These are phyloP conservation scores for Perizoma affinitatum DNA, from an alignment of 2,888 invertebrate genomes.

Conservation along the genomic window DNA sequence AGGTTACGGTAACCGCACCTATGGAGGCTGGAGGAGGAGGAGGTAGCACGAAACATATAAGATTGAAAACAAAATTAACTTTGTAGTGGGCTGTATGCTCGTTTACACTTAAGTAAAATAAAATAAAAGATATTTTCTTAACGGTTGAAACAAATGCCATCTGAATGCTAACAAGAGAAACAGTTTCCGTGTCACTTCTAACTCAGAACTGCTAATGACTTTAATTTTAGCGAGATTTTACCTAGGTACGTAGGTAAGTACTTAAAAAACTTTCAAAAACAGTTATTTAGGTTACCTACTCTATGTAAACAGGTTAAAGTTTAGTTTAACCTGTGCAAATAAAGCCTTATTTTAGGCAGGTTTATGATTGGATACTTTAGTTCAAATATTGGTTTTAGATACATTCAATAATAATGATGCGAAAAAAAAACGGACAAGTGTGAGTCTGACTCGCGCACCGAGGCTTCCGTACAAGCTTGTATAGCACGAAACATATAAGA, in stretches of 20 bases:
- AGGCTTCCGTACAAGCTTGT: too few relatives aligned
- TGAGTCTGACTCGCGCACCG: too few relatives aligned
- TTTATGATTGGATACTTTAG: constrained; percentile 1
- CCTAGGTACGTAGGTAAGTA: neutral
- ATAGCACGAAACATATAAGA: too few relatives aligned
- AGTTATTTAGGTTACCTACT: constrained; percentile 10
- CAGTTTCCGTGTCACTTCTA: constrained; percentile 18
- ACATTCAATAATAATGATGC: neutral
- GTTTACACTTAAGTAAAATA: too few relatives aligned
- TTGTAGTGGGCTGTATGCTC: too few relatives aligned
- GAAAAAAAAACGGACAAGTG: neutral
- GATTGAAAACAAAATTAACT: too few relatives aligned
- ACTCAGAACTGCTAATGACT: constrained; percentile 15
- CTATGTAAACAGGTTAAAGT: constrained; percentile 3
- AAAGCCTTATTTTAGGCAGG: constrained; percentile 7
- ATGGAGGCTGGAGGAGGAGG: too few relatives aligned
- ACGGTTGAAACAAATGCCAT: constrained; percentile 12
- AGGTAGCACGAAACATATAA: too few relatives aligned
- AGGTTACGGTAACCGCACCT: too few relatives aligned
- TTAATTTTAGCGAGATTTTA: constrained; percentile 22
- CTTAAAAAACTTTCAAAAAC: constrained; percentile 17
- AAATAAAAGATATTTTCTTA: too few relatives aligned
- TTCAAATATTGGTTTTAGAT: constrained; percentile 1
- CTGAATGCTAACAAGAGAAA: constrained; percentile 18
- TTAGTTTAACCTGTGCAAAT: constrained; percentile 5